Base-by-base conservation (phyloP, 2,888 invertebrate genomes). In the Drymonia ruficornis region DNA sequence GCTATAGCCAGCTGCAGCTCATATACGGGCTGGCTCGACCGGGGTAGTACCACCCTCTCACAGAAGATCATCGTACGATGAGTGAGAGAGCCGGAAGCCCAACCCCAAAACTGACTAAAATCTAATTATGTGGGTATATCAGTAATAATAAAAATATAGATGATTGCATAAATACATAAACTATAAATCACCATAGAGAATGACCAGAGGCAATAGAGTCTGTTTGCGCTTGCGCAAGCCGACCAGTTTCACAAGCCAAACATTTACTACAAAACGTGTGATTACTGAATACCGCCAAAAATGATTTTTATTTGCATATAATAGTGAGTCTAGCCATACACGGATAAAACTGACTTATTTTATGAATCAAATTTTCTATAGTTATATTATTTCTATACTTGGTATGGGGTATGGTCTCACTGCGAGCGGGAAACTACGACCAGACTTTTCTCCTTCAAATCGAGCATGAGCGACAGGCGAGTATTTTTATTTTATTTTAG, bases 281-380 rank as follows among this genome's bases (percentile, higher is more conserved):
- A 19, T 19, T 43, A 19, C 43, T 43, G 23, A 18, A 43, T 43
- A 12, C 18, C 13, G 19, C 43, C 18, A 13, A 43, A 19, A 43
- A 19, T 19, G n/a, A 43, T 43, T 43, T 43, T 19, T 43, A 43
- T 43, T 43, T 9, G 43, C 43, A 43, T 43, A 43, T 19, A 42
- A 42, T 18, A 19, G 43, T 19, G 11, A 16, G 19, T 19, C 43
- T 19, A 43, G 12, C 43, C 43, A 43, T 43, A 19, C 19, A 43
- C 13, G 13, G 43, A 42, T 6, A 43, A 19, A 19, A 43, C 18
- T 4, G 13, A 15, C 12, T 19, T 43, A 43, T 43, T 43, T 19
- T 19, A 43, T 43, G 23, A 43, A 43, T 43, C 19, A 19, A 12
- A 43, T 40, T n/a, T n/a, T n/a, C n/a, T n/a, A n/a, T n/a, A n/a